Percentiles rank a stretch among this genome's conserved stretches.
phyloP scores from a whole-genome alignment of 2,113 vertebrate genomes.

The Salvator merianae region DNA sequence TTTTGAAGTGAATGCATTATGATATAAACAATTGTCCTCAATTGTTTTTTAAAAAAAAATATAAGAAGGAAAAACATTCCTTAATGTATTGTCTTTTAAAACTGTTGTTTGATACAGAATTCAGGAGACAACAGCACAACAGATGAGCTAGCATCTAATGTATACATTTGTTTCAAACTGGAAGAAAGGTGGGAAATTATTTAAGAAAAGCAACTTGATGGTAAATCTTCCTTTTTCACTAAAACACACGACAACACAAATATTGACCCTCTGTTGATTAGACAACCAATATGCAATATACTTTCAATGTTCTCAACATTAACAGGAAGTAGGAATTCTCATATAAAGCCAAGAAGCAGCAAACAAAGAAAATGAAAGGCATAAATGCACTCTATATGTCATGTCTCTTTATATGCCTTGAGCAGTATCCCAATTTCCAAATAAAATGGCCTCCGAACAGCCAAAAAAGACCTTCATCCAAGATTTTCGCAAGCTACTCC shows the following conservation, averaged over 20 bases:
- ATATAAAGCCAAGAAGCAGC: background rate
- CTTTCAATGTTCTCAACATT: background rate
- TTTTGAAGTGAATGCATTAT: no score
- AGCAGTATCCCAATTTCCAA: slow-evolving; percentile 47
- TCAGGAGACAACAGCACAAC: background rate
- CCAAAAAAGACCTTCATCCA: background rate
- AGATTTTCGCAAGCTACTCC: background rate
- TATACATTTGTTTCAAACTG: slow-evolving; percentile 8
- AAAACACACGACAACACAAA: background rate
- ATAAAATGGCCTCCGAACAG: background rate
- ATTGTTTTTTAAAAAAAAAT: no score
- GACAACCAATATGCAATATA: no score
- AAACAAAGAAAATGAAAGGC: background rate
- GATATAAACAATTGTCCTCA: no score
- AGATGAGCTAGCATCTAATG: no score
- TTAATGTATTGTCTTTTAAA: background rate
- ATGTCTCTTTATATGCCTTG: slow-evolving; percentile 25
- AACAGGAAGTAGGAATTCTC: background rate
- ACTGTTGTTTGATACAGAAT: background rate
- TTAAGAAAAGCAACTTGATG: background rate
- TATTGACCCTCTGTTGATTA: background rate
- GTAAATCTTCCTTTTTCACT: background rate
- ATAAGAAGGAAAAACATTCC: background rate
- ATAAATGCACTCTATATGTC: background rate
- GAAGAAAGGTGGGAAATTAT: background rate